A percentile compares a stretch with the other conserved stretches of the same genome.
These are phyloP conservation scores for Sorex fumeus DNA, from an alignment of 2,113 vertebrate genomes.

Conservation along the genomic window DNA sequence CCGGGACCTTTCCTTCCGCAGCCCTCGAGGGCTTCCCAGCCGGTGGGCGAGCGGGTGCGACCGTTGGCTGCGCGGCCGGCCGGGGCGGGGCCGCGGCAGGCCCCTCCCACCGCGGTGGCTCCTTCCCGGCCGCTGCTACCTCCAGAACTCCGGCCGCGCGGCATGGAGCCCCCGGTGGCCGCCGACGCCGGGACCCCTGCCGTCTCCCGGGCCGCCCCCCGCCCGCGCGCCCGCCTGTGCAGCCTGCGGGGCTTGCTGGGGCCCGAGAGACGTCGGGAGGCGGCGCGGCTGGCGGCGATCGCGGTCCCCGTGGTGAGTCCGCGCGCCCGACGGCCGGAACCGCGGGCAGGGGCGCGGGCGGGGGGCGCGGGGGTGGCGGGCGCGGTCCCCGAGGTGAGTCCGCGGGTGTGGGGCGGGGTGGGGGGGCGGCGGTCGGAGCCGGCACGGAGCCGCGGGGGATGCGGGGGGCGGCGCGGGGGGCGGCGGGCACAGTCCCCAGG, in stretches of 20 bases:
- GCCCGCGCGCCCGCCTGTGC: background rate
- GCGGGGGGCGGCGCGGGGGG: background rate
- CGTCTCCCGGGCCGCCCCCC: rapidly evolving
- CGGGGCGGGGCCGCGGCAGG: too few relatives aligned
- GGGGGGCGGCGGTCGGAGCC: too few relatives aligned
- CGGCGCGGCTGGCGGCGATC: constrained; percentile 76
- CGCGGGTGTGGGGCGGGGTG: too few relatives aligned
- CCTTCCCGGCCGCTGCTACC: too few relatives aligned
- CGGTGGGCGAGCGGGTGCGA: too few relatives aligned
- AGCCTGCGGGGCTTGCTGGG: constrained; percentile 64
- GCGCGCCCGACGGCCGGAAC: too few relatives aligned
- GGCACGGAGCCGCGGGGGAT: too few relatives aligned
- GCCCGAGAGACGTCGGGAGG: constrained; percentile 69
- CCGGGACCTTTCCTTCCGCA: background rate
- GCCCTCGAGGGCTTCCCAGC: background rate
- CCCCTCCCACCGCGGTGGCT: too few relatives aligned
- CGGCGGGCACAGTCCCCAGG: too few relatives aligned
- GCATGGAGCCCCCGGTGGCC: background rate
- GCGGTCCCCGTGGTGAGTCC: constrained; percentile 85
- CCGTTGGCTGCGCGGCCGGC: too few relatives aligned
- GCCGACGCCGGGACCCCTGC: background rate
- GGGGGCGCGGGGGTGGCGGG: background rate
- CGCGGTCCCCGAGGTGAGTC: too few relatives aligned
- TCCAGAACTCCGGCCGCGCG: background rate
- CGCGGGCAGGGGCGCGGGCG: too few relatives aligned